Base-by-base conservation (phyloP, 2,113 vertebrate species). In the Mixornis gularis region DNA sequence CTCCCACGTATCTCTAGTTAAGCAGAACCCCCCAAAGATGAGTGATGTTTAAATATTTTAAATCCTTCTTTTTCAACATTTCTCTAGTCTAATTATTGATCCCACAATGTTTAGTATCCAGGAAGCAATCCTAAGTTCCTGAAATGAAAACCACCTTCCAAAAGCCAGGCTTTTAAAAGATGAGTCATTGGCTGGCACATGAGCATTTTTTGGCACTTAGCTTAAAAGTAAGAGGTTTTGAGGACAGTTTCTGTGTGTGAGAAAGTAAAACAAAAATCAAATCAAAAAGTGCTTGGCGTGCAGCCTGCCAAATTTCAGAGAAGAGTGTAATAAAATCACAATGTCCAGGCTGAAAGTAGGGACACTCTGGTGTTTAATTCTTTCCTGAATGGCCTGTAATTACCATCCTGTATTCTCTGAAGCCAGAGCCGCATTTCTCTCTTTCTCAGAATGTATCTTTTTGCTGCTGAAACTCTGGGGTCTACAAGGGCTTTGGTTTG, bases 121-220 rank as follows among this genome's bases (percentile, higher is more conserved):
- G 95, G 96, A 97, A 97, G 95, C 76, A 51, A 80, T 96, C 88
- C 87, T 6, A 59, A 91, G 87, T 97, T 97, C 91, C 95, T 97
- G 94, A 96, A 97, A 96, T 89, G 94, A 97, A 96, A 97, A 95
- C 92, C 95, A 95, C 78, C 92, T 97, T 91, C 76, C 95, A 92
- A 94, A 58, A 38, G 24, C 82, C 74, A 96, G 90, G 95, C 92
- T 96, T 90, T 94, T 70, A 71, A 85, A 82, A 74, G 77, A 87
- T 97, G 97, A 97, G 96, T 97, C 96, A 97, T 32, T 88, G 92
- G 48, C 92, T 97, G 97, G 96, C 97, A 93, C 83, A 53, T 68
- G 79, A 80, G 51, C 56, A 74, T 82, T 80, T 85, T 95, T 85
- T 96, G 95, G 95, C 95, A 94, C 80, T 92, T 94, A 91, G 64